Evolutionary conservation across 1,140 invertebrate species (phyloP), one percentile per base, ranked within the genome.

Genomic region (Paralvinella palmiformis): DNA sequence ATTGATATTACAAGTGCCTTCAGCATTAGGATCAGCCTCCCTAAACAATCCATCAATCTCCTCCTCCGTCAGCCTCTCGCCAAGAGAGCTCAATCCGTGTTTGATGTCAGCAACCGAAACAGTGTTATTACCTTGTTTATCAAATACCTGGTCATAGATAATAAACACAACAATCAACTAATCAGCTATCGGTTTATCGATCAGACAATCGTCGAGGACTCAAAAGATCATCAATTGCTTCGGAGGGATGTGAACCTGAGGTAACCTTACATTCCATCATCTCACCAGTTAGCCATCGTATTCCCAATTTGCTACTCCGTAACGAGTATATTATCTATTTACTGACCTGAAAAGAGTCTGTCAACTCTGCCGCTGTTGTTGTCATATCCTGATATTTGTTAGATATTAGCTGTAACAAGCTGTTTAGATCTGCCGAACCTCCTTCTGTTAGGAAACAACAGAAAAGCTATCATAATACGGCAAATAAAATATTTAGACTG

Each of bases 1-100:
- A 35, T 70, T 61, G 41, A 60, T 68, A 31, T 68, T 68, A 22
- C 68, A 35, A 56, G 61, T 62, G 27, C 68, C 68, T 27, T 68
- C 67, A 35, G 60, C 67, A 35, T 70, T 56, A 58, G 59, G 44
- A 48, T 68, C 68, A 24, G 63, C 68, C 45, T 64, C 59, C 35
- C 50, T 29, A 36, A 68, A 58, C 44, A 67, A 58, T 53, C 62
- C 61, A 55, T 64, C 50, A 10, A 60, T 45, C 36, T 67, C 62
- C 29, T 64, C 62, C 3, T 64, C 37, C 6, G 45, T 59, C 33
- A 67, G 45, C 32, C 56, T 24, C 24, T 67, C 66, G 20, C 66
- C 66, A 32, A 67, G 57, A 13, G 62, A 33, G 5, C 62, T 67
- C 41, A 67, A 35, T n/a, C 62, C 64, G 13, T 44, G 33, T 56